A percentile compares a stretch with the other conserved stretches of the same genome.
phyloP scores from a whole-genome alignment of 2,888 invertebrate species.

The Drosophila austrosaltans region DNA sequence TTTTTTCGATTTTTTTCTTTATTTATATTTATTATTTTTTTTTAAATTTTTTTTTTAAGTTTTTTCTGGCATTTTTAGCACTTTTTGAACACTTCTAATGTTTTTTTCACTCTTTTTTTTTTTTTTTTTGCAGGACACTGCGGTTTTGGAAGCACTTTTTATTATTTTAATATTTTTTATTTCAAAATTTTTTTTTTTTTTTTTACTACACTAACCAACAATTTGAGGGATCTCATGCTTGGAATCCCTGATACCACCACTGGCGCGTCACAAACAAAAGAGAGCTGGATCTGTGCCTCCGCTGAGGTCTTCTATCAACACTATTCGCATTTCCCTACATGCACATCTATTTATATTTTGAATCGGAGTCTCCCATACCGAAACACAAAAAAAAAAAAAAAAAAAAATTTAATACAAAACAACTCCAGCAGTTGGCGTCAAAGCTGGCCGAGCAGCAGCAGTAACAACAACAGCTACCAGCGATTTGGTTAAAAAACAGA shows the following conservation, averaged over 20 bases:
- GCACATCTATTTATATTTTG: constrained; percentile 84
- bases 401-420: background rate
- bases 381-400: background rate
- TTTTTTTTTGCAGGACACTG: background rate
- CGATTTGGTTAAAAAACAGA: constrained; percentile 45
- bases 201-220: constrained; percentile 82
- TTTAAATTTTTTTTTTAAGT: background rate
- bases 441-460: constrained; percentile 41
- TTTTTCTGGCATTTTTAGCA: too few relatives aligned
- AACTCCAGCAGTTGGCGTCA: constrained; percentile 16
- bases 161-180: background rate
- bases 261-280: constrained; percentile 80
- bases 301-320: constrained; percentile 83
- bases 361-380: constrained; percentile 49
- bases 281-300: constrained; percentile 79
- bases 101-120: background rate
- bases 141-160: background rate
- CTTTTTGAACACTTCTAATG: too few relatives aligned
- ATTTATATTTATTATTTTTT: background rate
- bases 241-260: constrained; percentile 80
- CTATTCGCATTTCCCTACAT: constrained; percentile 81
- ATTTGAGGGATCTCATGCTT: constrained; percentile 83
- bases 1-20: background rate
- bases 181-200: background rate
- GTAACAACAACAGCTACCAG: constrained; percentile 49